Conservation (phyloP, 2,113 vertebrate genomes). For the Poeciliopsis prolifica region DNA sequence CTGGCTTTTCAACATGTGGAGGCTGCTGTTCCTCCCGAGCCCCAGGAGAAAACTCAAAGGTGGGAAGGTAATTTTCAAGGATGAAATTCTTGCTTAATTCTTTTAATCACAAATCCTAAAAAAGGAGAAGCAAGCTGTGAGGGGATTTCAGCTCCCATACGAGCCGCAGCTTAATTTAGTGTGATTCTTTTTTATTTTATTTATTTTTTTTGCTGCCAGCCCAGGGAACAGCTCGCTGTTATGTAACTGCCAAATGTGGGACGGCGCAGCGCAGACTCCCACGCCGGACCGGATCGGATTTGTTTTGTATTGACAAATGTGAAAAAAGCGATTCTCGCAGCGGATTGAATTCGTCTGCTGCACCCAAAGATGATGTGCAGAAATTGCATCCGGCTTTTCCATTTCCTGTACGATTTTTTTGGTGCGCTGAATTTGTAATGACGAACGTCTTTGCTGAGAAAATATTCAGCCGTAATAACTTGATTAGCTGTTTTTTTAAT, state of each 20-base stretch:
- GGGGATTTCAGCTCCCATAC: conserved; percentile 26
- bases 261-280: conserved; percentile 53
- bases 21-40: conserved; percentile 20
- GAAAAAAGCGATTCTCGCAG: conserved; percentile 15
- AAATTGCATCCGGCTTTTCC: background rate
- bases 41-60: conserved; percentile 21
- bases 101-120: background rate
- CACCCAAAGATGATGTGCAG: conserved; percentile 16
- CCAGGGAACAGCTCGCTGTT: conserved; percentile 49
- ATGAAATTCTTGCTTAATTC: conserved; percentile 19
- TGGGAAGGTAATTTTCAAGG: conserved; percentile 29
- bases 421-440: background rate
- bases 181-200: conserved; percentile 29
- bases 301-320: conserved; percentile 43
- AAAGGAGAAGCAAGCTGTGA: conserved; percentile 15
- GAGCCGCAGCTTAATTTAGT: conserved; percentile 47
- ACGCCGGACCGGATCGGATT: conserved; percentile 45
- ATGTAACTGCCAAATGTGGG: conserved; percentile 63
- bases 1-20: conserved; percentile 30
- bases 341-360: conserved; percentile 16
- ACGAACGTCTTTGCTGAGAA: background rate
- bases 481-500: no score
- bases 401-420: background rate
- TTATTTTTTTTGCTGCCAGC: conserved; percentile 34
- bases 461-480: background rate